phyloP scores from a whole-genome alignment of 1,140 invertebrate species.

The Bombyx mandarina region DNA sequence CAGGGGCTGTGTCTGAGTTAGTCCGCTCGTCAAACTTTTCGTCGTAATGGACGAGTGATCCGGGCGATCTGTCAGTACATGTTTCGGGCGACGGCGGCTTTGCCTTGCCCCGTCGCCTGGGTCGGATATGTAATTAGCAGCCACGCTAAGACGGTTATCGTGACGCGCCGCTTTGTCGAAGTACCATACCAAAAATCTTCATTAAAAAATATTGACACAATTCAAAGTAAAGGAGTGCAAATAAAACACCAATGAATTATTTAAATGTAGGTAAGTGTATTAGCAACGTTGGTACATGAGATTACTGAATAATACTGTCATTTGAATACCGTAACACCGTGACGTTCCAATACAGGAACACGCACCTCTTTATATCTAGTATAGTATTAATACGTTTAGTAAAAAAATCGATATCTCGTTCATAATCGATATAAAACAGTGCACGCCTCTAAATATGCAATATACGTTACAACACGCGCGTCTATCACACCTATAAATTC shows the following conservation, averaged over 20 bases:
- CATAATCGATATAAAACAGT: constrained; percentile 46
- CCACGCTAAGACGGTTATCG: no score
- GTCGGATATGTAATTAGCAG: no score
- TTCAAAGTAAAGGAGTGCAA: constrained; percentile 15
- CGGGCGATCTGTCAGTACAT: no score
- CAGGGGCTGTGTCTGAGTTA: no score
- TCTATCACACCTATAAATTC: constrained; percentile 67
- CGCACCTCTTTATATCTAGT: constrained; percentile 41
- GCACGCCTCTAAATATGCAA: constrained; percentile 47
- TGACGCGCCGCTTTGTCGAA: no score
- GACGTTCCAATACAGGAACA: constrained; percentile 23
- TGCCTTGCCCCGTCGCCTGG: no score
- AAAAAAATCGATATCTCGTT: constrained; percentile 48
- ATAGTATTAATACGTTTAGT: constrained; percentile 43
- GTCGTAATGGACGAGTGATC: no score
- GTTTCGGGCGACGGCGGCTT: no score
- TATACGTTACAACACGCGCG: constrained; percentile 46
- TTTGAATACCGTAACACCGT: constrained; percentile 44
- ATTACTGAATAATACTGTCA: constrained; percentile 68
- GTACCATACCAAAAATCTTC: no score
- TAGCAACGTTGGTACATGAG: constrained; percentile 70
- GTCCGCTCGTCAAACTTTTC: no score
- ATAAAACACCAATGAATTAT: constrained; percentile 48
- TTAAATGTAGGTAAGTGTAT: constrained; percentile 70
- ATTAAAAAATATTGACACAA: no score